Conservation (phyloP, 1,140 invertebrate species). For the Lasioglossum albipes region DNA sequence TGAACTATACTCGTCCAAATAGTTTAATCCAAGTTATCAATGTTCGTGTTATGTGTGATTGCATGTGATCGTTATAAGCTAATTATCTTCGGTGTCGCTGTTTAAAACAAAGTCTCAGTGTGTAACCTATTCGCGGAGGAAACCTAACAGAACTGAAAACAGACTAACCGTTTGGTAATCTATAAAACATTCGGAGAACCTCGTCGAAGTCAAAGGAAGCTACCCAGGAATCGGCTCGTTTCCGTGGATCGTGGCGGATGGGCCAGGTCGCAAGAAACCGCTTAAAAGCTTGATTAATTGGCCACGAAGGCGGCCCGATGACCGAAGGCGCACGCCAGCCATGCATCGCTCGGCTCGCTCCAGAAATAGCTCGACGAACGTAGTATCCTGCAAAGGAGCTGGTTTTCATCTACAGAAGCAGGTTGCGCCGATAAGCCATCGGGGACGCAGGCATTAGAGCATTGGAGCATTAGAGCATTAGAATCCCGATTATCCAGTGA, state of each 20-base stretch:
- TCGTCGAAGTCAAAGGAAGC: neutral
- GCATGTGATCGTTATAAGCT: neutral
- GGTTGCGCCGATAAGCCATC: neutral
- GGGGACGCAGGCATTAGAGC: neutral
- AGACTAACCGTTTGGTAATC: neutral
- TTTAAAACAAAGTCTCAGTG: too few species aligned
- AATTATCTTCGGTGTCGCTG: neutral
- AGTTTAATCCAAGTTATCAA: too few species aligned
- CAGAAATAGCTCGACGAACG: slow-evolving; percentile 6
- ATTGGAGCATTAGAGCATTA: too few species aligned
- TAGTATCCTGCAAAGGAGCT: slow-evolving; percentile 18
- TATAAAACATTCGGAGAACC: too few species aligned
- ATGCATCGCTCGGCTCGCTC: slow-evolving; percentile 24
- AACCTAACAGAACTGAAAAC: too few species aligned
- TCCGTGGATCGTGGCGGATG: neutral
- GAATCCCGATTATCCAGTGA: neutral
- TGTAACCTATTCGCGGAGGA: too few species aligned
- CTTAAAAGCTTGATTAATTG: slow-evolving; percentile 43
- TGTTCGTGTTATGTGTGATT: too few species aligned
- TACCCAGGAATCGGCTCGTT: neutral
- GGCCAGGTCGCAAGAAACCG: slow-evolving; percentile 12
- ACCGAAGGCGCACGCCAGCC: slow-evolving; percentile 22
- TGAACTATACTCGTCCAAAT: too few species aligned
- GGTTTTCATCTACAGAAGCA: neutral
- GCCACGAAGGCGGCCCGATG: slow-evolving; percentile 7